A percentile compares a stretch with the other conserved stretches of the same genome.
Evolutionary conservation across 1,140 invertebrate genomes (phyloP).

Genomic region (Drosophila mojavensis): DNA sequence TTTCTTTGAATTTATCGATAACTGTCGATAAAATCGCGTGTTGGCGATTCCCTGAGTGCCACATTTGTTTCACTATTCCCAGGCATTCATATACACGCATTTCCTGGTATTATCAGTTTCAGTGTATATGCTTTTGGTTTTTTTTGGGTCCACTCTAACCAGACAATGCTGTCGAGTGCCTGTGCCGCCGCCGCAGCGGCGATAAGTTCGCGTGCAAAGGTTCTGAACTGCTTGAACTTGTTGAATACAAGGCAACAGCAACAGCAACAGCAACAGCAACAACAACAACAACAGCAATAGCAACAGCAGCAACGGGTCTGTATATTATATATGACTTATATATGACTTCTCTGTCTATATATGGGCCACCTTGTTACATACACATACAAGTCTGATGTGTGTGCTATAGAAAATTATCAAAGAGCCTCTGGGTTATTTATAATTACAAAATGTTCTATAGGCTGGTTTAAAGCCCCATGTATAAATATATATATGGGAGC

Average conservation of each 20-base stretch:
- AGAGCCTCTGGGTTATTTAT: conserved; percentile 45
- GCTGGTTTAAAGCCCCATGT: too few species aligned
- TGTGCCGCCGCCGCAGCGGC: conserved; percentile 23
- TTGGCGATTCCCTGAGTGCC: too few species aligned
- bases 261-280: conserved; percentile 1
- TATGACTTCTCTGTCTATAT: conserved; percentile 19
- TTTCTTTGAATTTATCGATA: neutral
- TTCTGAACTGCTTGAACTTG: conserved; percentile 76
- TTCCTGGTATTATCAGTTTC: neutral
- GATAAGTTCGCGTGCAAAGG: conserved; percentile 79
- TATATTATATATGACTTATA: conserved; percentile 34
- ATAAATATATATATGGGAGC: too few species aligned
- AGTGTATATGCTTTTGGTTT: conserved; percentile 9
- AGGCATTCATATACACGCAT: neutral
- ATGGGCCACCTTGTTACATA: neutral
- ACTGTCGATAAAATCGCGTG: neutral
- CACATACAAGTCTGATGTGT: conserved; percentile 11
- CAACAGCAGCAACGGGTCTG: conserved; percentile 7
- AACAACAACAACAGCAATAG: neutral
- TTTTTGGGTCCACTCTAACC: conserved; percentile 58
- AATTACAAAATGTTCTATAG: conserved; percentile 42
- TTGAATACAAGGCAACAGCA: conserved; percentile 45
- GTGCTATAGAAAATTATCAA: conserved; percentile 55
- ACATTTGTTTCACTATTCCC: too few species aligned
- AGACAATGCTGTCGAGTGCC: conserved; percentile 37